Conservation (phyloP, 2,888 invertebrate genomes). For the Phyllotreta striolata region DNA sequence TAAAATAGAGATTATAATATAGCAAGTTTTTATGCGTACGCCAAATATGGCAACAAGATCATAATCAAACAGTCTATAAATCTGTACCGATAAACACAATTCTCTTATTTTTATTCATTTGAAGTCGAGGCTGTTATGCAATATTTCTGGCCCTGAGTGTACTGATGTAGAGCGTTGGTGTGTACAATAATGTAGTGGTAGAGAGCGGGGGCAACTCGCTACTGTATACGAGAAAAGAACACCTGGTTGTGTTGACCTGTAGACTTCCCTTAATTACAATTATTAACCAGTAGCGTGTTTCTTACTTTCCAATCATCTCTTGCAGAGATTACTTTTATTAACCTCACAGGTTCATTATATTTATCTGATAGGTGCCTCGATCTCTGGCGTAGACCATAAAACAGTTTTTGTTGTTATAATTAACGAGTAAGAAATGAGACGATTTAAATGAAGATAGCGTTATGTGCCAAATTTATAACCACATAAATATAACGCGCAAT, state of each 20-base stretch:
- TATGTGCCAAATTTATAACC: too few relatives aligned
- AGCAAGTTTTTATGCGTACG: constrained; percentile 10
- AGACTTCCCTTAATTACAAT: constrained; percentile 59
- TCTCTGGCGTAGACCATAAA: constrained; percentile 13
- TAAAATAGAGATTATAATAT: constrained; percentile 1
- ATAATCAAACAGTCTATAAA: constrained; percentile 22
- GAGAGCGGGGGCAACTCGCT: constrained; percentile 51
- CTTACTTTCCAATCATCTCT: constrained; percentile 49
- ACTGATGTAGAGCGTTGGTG: constrained; percentile 40
- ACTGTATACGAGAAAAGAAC: constrained; percentile 56
- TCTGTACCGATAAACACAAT: constrained; percentile 16
- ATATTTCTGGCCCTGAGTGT: constrained; percentile 31
- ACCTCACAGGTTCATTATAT: constrained; percentile 36
- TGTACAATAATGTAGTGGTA: constrained; percentile 32
- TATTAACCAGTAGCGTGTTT: constrained; percentile 59
- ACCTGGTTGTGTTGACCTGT: constrained; percentile 58
- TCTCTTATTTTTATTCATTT: constrained; percentile 24
- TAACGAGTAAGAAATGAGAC: neutral
- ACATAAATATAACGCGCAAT: too few relatives aligned
- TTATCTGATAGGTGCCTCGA: constrained; percentile 33
- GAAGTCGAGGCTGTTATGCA: constrained; percentile 27
- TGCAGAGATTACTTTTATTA: constrained; percentile 39
- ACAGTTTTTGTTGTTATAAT: neutral
- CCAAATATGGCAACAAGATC: constrained; percentile 21
- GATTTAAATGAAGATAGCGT: too few relatives aligned